Percentiles rank a stretch among this genome's conserved stretches.
Evolutionary conservation across 1,140 invertebrate species (phyloP).

Genomic region (Megalonaias nervosa): DNA sequence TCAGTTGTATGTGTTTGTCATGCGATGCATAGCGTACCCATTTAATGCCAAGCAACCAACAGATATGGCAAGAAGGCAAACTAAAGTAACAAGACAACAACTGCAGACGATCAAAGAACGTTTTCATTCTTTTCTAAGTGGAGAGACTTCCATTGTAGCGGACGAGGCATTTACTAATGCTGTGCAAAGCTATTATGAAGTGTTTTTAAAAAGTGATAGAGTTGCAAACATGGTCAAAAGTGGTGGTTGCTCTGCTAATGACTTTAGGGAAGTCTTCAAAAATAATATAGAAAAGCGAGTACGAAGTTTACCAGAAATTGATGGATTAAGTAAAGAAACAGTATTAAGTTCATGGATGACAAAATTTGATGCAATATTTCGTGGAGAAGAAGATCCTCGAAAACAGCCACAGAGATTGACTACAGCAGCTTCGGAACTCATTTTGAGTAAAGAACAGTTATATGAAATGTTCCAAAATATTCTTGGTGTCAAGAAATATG

Average conservation of each 20-base stretch:
- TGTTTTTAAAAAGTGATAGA: conserved; percentile 97
- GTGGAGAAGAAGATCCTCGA: conserved; percentile 79
- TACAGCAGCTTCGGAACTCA: conserved; percentile 69
- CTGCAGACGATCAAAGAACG: conserved; percentile 94
- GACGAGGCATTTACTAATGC: conserved; percentile 99
- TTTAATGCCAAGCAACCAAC: conserved; percentile 99
- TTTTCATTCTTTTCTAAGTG: conserved; percentile 85
- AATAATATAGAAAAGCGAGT: conserved; percentile 98
- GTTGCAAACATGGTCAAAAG: conserved; percentile 96
- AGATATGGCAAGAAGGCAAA: conserved; percentile 85
- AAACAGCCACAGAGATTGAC: conserved; percentile 69
- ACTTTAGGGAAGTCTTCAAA: conserved; percentile 98
- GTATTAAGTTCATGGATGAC: conserved; percentile 99
- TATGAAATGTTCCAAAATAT: conserved; percentile 99
- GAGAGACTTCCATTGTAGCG: conserved; percentile 95
- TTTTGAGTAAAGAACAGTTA: conserved; percentile 76
- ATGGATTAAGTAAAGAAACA: conserved; percentile 99
- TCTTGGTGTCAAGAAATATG: conserved; percentile 98
- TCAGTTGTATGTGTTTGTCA: conserved; percentile 99
- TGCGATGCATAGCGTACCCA: conserved; percentile 97
- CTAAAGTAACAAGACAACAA: conserved; percentile 96
- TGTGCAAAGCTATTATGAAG: conserved; percentile 97
- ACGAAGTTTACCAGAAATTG: conserved; percentile 97
- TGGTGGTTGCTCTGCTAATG: conserved; percentile 97
- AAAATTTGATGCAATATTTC: conserved; percentile 99